These are phyloP conservation scores for Pocillopora meandrina DNA, from an alignment of 92 coral and sea anemone species.

Conservation along the genomic window DNA sequence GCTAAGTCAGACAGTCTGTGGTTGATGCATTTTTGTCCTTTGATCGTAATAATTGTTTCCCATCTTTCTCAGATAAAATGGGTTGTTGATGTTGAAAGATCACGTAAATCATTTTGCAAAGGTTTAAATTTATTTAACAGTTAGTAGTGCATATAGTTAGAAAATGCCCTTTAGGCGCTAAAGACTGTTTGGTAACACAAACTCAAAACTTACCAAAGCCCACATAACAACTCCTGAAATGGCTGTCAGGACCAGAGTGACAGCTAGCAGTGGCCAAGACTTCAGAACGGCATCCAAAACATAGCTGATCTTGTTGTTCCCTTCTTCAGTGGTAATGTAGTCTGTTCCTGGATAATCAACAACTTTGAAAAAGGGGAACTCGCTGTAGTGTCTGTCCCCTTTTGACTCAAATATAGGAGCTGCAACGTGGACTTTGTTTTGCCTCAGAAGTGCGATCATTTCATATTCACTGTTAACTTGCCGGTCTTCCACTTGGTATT, in stretches of 20 bases:
- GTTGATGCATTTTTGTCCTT: no score
- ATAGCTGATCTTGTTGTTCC: background rate
- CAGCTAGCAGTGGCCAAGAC: slow-evolving; percentile 5
- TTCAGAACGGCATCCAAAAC: slow-evolving; percentile 15
- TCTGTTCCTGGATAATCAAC: slow-evolving; percentile 30
- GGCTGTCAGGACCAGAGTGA: slow-evolving; percentile 5
- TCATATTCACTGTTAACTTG: background rate
- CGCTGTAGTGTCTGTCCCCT: background rate
- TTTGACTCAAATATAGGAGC: slow-evolving; percentile 17
- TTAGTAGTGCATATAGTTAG: background rate
- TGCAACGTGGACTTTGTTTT: slow-evolving; percentile 16
- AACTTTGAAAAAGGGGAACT: slow-evolving; percentile 11
- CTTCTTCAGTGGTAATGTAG: background rate
- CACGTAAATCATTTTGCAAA: no score
- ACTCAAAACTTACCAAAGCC: slow-evolving; percentile 7
- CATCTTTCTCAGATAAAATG: no score
- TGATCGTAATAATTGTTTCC: no score
- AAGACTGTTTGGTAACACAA: no score
- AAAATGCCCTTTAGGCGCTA: background rate
- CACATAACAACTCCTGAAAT: slow-evolving; percentile 13
- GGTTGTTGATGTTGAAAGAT: no score
- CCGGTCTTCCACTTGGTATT: no score
- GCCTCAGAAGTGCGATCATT: slow-evolving; percentile 12
- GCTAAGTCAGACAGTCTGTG: no score
- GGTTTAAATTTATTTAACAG: no score